Percentiles rank a stretch among this genome's conserved stretches.
Evolutionary conservation across 2,797 vertebrate species (phyloP).

Genomic region (Myotis daubentonii): DNA sequence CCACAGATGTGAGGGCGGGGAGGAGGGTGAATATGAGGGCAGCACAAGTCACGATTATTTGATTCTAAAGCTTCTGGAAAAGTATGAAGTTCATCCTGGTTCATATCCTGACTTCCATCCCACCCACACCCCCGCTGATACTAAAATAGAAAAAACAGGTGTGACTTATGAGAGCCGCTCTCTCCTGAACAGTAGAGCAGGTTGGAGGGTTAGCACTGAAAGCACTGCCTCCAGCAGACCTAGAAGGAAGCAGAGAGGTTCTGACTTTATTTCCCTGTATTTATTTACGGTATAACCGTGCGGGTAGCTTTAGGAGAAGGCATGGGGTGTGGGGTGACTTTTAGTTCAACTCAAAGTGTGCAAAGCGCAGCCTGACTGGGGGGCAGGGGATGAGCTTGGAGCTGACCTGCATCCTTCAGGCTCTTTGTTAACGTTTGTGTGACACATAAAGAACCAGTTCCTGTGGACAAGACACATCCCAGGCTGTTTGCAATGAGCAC

Average conservation of each 20-base stretch:
- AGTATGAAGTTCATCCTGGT: neutral
- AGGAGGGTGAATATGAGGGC: neutral
- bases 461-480: neutral
- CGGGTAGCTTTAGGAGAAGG: neutral
- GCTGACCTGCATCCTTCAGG: neutral
- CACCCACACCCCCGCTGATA: too few relatives aligned
- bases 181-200: neutral
- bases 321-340: neutral
- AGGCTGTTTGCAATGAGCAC: neutral
- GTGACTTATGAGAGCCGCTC: neutral
- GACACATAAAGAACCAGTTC: neutral
- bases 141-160: neutral
- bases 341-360: neutral
- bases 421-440: neutral
- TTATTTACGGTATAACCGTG: neutral
- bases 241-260: neutral
- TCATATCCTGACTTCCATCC: neutral
- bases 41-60: neutral
- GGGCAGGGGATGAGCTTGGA: too few relatives aligned
- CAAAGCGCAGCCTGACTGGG: neutral
- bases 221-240: too few relatives aligned
- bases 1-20: rapidly evolving
- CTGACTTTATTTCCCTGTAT: neutral
- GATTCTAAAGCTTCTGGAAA: neutral
- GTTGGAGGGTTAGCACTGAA: neutral